These are phyloP conservation scores for Drosophila virilis DNA, from an alignment of 1,140 invertebrate species.

Conservation along the genomic window DNA sequence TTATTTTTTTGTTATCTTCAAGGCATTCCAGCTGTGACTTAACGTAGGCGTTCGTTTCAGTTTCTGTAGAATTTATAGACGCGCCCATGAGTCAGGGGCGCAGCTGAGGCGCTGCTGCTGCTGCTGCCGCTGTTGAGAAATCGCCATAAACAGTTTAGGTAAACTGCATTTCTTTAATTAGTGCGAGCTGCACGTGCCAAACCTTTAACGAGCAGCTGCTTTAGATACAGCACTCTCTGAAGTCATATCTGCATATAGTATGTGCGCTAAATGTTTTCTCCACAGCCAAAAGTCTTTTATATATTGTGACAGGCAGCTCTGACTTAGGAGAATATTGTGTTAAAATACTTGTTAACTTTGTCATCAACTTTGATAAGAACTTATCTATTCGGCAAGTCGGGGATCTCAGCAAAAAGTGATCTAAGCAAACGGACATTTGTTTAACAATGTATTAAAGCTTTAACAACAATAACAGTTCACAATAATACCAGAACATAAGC, in stretches of 20 bases:
- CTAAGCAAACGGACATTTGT: too few species aligned
- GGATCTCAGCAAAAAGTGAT: too few species aligned
- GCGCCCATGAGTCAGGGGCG: slow-evolving; percentile 6
- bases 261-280: too few species aligned
- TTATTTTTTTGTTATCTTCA: background rate
- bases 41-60: background rate
- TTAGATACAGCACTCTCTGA: background rate
- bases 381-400: background rate
- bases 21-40: slow-evolving; percentile 2
- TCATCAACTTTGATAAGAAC: background rate
- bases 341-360: background rate
- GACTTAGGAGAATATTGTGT: too few species aligned
- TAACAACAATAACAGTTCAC: too few species aligned
- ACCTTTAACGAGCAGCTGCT: slow-evolving; percentile 4
- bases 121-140: background rate
- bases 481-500: too few species aligned
- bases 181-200: slow-evolving; percentile 11
- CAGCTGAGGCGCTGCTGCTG: background rate
- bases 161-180: slow-evolving; percentile 9
- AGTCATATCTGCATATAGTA: slow-evolving; percentile 7
- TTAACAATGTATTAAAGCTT: too few species aligned
- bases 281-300: too few species aligned
- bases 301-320: too few species aligned
- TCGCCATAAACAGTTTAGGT: slow-evolving; percentile 2
- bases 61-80: slow-evolving; percentile 9